Evolutionary conservation across 2,888 invertebrate genomes (phyloP), one percentile per base, ranked within the genome.

Genomic region (Papilio demoleus): DNA sequence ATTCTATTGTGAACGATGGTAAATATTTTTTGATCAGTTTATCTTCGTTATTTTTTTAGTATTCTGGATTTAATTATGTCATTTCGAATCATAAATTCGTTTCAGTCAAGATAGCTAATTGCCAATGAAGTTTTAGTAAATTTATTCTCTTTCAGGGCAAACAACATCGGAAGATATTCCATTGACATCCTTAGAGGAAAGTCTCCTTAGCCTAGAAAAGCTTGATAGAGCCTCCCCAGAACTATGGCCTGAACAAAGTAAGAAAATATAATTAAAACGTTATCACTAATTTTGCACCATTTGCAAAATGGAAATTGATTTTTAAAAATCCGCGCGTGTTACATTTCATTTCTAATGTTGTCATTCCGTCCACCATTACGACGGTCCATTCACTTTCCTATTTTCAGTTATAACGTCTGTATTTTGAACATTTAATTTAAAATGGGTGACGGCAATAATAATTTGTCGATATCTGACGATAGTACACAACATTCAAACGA

Each of bases 241-340:
- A 84, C 88, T 99, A 79, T 99, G 99, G 99, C 98, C 98, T 27
- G 98, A 98, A 88, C 97, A 97, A 93, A 97, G 98, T 98, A 94
- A 95, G 95, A 92, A 31, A 19, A 62, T 70, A 14, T 62, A 38
- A 68, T 56, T 58, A 19, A 59, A 47, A 66, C 38, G 24, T 47
- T 27, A 67, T 8, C 67, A 71, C 40, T 62, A 58, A 61, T 34
- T 72, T 60, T 62, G 66, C 67, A 59, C 40, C 40, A 34, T 58
- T 42, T 60, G 45, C 62, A 63, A 70, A 60, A 75, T 76, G 22
- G 47, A 17, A 22, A 22, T 22, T 4, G 62, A 76, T 80, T 88
- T 91, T 88, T 75, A 90, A 92, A 90, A 86, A 83, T 85, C 85
- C 69, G 89, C 92, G 92, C 84, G 84, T 87, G 83, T 81, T 77